Conservation (phyloP, 2,113 vertebrate genomes). For the Ursus arctos region DNA sequence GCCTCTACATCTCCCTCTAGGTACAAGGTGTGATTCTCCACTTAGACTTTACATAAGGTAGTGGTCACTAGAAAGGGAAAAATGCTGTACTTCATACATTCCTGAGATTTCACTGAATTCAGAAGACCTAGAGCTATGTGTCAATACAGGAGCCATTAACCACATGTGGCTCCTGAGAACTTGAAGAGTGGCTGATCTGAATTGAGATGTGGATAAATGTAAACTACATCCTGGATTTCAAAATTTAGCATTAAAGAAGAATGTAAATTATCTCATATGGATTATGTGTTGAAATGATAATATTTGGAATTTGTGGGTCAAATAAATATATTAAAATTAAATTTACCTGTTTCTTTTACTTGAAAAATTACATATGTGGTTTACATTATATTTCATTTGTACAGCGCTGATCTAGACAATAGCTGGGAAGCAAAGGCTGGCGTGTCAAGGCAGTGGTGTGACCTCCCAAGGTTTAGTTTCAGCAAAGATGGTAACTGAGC, state of each 20-base stretch:
- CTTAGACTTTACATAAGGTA: neutral
- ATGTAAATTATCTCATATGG: neutral
- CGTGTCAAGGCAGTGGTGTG: neutral
- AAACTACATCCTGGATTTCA: neutral
- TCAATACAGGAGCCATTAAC: neutral
- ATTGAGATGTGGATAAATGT: neutral
- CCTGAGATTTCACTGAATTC: neutral
- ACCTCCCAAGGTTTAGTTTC: neutral
- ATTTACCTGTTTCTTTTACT: neutral
- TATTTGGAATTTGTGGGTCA: neutral
- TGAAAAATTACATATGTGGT: neutral
- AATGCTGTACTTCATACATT: neutral
- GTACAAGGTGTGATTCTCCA: neutral
- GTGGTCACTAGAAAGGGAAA: neutral
- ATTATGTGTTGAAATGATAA: neutral
- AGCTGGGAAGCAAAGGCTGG: neutral
- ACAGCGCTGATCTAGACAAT: neutral
- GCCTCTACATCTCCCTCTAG: neutral
- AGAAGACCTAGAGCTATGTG: neutral
- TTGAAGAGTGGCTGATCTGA: neutral
- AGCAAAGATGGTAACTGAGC: neutral
- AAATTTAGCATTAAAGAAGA: neutral
- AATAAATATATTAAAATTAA: slow-evolving; percentile 15
- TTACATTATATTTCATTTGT: neutral
- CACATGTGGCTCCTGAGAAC: neutral